phyloP scores from a whole-genome alignment of 2,888 invertebrate species.

The Byasa hedistus region DNA sequence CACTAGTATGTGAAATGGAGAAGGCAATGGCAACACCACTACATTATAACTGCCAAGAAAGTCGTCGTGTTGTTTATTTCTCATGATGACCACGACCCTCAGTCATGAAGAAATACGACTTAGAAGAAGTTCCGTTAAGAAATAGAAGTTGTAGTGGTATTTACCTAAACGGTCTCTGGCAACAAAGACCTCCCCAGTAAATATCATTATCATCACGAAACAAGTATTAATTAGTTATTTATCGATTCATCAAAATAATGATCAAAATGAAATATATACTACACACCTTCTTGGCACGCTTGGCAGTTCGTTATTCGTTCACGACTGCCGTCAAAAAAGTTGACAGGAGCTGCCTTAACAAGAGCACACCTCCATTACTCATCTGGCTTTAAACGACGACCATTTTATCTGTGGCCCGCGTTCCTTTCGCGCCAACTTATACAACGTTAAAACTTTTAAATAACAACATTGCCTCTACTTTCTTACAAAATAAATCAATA shows the following conservation, averaged over 20 bases:
- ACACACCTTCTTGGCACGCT: conserved; percentile 23
- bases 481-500: neutral
- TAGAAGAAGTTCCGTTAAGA: no score
- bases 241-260: neutral
- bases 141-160: no score
- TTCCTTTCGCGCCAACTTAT: conserved; percentile 26
- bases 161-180: no score
- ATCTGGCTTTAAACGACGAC: conserved; percentile 31
- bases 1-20: no score
- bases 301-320: conserved; percentile 30
- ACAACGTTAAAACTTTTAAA: conserved; percentile 9
- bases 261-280: neutral
- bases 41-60: no score
- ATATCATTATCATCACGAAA: no score
- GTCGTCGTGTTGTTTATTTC: no score
- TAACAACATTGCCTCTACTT: no score
- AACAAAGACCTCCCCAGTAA: no score
- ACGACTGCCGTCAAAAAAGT: conserved; percentile 30
- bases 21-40: no score
- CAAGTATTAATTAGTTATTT: neutral
- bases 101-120: no score
- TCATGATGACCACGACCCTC: no score
- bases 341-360: conserved; percentile 27
- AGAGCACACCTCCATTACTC: conserved; percentile 31
- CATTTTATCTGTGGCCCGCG: conserved; percentile 28